Evolutionary conservation across 2,113 vertebrate genomes (phyloP), one percentile per base, ranked within the genome.

Genomic region (Ondatra zibethicus): DNA sequence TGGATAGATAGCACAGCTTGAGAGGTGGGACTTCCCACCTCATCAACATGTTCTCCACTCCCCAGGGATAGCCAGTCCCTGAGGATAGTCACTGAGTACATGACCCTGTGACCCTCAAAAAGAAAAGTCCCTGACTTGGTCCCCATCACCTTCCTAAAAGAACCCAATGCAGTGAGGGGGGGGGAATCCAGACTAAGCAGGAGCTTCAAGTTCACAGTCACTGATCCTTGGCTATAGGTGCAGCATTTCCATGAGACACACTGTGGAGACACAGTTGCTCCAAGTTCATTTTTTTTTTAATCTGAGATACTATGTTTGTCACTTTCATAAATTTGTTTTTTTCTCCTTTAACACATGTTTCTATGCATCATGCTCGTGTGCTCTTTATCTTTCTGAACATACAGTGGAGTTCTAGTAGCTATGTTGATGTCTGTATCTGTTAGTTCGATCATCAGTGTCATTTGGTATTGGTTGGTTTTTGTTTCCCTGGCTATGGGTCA

Each of bases 221-320:
- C 39, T 73, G 72, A 21, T 9, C 88, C 65, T 19, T 52, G 65
- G n/a, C 93, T 65, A 50, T 90, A 99, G 99, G 95, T 99, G 99
- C 97, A 99, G 99, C 98, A 98, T 58, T 99, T 99, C 93, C 99
- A 98, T 0, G 99, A 99, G 91, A 99, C 98, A 0, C 98, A 98
- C 4, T 93, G 97, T 0, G 97, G 98, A 88, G 99, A 99, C 86
- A 93, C 97, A 99, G 99, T 95, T 99, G 99, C 97, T 99, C 99
- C 0, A 99, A 99, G 97, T 98, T 99, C 21, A 99, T 94, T 98
- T 98, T 0, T n/a, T 3, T n/a, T 3, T 58, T 6, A 0, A 77
- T 50, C 6, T 50, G 21, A 50, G 42, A 77, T 77, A 31, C 25
- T 75, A 17, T 77, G 39, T 45, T 42, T 88, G 10, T 36, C 21